A percentile compares a stretch with the other conserved stretches of the same genome.
Conservation (phyloP, 2,888 invertebrate genomes). For the Lithophane ornitopus region DNA sequence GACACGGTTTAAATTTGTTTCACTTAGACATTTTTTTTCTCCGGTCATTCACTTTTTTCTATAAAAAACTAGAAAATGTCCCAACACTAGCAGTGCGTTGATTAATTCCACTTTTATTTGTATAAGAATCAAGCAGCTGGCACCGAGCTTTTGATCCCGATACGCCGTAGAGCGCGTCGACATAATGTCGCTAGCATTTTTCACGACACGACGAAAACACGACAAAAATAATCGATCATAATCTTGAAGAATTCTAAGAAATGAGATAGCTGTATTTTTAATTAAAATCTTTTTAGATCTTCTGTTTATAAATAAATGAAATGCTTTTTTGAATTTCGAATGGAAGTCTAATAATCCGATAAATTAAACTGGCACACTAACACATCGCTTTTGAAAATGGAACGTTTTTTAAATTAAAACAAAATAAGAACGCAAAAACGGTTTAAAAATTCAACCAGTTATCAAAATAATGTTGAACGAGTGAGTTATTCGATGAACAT, state of each 20-base stretch:
- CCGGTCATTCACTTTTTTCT: constrained; percentile 32
- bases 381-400: constrained; percentile 52
- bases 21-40: background rate
- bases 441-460: constrained; percentile 50
- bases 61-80: constrained; percentile 58
- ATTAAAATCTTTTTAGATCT: constrained; percentile 69
- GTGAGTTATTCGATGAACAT: constrained; percentile 54
- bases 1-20: background rate
- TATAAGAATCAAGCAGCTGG: constrained; percentile 86
- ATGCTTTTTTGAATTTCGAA: constrained; percentile 51
- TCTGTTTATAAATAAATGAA: constrained; percentile 60
- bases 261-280: constrained; percentile 77
- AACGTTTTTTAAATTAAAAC: constrained; percentile 41
- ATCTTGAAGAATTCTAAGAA: constrained; percentile 82
- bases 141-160: constrained; percentile 87
- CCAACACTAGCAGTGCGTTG: constrained; percentile 84
- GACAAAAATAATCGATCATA: constrained; percentile 89
- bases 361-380: constrained; percentile 59
- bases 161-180: constrained; percentile 84
- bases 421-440: constrained; percentile 17
- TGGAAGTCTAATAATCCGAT: constrained; percentile 60
- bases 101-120: constrained; percentile 90
- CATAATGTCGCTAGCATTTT: constrained; percentile 85
- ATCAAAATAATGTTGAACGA: constrained; percentile 54
- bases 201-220: constrained; percentile 83